Conservation (phyloP, 2,888 invertebrate genomes). For the Pachydiplax longipennis region DNA sequence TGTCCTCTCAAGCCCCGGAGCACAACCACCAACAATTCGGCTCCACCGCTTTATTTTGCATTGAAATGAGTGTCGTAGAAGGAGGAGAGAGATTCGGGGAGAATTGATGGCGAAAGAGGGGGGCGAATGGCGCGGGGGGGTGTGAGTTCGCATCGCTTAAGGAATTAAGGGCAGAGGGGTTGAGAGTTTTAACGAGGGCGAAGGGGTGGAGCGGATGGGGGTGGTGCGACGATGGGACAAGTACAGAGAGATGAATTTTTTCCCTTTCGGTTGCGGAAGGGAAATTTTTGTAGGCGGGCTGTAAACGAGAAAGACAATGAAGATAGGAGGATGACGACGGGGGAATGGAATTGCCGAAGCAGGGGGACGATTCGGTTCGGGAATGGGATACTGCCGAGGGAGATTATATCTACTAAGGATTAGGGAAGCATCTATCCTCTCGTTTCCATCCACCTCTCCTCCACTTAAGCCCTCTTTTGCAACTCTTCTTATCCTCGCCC, state of each 20-base stretch:
- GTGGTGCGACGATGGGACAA: neutral
- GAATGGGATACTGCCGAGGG: slow-evolving; percentile 28
- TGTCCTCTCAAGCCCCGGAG: neutral
- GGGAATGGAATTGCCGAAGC: neutral
- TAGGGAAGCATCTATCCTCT: neutral
- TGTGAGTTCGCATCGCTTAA: slow-evolving; percentile 30
- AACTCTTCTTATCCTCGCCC: neutral
- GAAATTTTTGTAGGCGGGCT: neutral
- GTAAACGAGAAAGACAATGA: neutral
- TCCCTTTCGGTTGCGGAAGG: neutral
- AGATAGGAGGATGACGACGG: neutral
- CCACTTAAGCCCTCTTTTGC: slow-evolving; percentile 11
- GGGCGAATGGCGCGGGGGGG: neutral
- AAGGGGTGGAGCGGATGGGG: neutral
- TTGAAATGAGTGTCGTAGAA: neutral
- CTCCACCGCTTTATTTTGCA: neutral
- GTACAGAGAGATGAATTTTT: neutral
- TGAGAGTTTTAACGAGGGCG: neutral
- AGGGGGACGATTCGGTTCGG: neutral
- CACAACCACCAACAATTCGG: neutral
- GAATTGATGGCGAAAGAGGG: neutral
- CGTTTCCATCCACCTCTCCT: neutral
- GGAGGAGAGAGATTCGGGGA: neutral
- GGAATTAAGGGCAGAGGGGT: slow-evolving; percentile 10
- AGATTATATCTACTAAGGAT: slow-evolving; percentile 37